These are phyloP conservation scores for Pectinophora gossypiella DNA, from an alignment of 1,140 invertebrate species.

Conservation along the genomic window DNA sequence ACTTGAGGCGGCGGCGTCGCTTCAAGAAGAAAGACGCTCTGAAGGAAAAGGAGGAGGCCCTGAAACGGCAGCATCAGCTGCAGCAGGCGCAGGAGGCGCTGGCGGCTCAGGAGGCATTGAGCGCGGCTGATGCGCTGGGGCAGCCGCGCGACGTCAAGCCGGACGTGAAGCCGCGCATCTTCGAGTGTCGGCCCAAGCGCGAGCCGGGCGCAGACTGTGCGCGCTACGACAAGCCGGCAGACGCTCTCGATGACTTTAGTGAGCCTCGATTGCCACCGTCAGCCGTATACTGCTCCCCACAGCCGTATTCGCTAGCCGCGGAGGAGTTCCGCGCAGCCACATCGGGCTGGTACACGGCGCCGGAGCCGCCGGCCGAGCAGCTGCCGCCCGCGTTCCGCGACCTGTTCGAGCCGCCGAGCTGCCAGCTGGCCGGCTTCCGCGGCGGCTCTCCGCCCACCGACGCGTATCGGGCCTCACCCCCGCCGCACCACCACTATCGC, in stretches of 20 bases:
- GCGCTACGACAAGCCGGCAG: slow-evolving; percentile 72
- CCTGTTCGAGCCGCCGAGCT: slow-evolving; percentile 73
- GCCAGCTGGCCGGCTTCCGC: slow-evolving; percentile 77
- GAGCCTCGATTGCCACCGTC: slow-evolving; percentile 70
- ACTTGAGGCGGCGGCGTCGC: slow-evolving; percentile 90
- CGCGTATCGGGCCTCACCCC: slow-evolving; percentile 68
- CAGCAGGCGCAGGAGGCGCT: slow-evolving; percentile 69
- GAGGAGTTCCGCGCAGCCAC: slow-evolving; percentile 75
- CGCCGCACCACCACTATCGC: slow-evolving; percentile 66
- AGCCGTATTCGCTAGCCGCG: slow-evolving; percentile 72
- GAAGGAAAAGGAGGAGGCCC: slow-evolving; percentile 90
- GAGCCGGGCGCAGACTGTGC: slow-evolving; percentile 78
- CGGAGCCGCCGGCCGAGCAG: slow-evolving; percentile 74
- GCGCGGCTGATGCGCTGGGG: slow-evolving; percentile 56
- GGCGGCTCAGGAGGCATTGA: slow-evolving; percentile 73
- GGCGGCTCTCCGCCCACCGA: slow-evolving; percentile 72
- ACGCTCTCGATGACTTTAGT: slow-evolving; percentile 60
- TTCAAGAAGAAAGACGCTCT: slow-evolving; percentile 98
- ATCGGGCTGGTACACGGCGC: slow-evolving; percentile 76
- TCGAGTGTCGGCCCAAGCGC: slow-evolving; percentile 79
- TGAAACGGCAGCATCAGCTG: slow-evolving; percentile 84
- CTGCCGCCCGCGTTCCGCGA: slow-evolving; percentile 58
- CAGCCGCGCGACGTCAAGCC: slow-evolving; percentile 71
- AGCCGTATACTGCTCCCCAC: slow-evolving; percentile 70
- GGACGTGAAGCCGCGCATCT: slow-evolving; percentile 75